Percentiles rank a stretch among this genome's conserved stretches.
phyloP scores from a whole-genome alignment of 1,140 invertebrate species.

The Sipha flava region DNA sequence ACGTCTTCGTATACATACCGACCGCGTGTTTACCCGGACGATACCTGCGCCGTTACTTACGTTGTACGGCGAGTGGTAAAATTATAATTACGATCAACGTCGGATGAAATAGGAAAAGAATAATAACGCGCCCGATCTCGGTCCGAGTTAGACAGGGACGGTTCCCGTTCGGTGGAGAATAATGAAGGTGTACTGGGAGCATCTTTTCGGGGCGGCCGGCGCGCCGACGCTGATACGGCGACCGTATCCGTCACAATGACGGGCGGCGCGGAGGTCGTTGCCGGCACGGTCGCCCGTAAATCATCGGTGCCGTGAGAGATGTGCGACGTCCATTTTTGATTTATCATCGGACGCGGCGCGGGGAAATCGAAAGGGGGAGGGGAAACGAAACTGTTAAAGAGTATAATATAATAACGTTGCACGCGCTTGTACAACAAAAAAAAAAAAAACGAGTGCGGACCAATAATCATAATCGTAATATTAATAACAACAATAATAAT shows the following conservation, averaged over 20 bases:
- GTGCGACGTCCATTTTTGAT: conserved; percentile 23
- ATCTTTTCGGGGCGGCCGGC: background rate
- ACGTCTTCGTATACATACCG: no score
- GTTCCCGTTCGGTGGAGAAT: no score
- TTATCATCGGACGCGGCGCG: background rate
- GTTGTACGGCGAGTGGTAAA: no score
- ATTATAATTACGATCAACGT: background rate
- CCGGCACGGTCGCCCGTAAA: conserved; percentile 4
- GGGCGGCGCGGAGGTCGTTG: background rate
- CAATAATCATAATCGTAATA: background rate
- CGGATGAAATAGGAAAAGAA: no score
- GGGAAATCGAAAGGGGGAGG: conserved; percentile 15
- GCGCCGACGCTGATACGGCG: background rate
- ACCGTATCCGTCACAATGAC: background rate
- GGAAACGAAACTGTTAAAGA: conserved; percentile 8
- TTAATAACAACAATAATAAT: background rate
- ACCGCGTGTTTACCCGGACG: no score
- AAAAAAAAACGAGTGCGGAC: background rate
- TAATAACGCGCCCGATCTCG: no score
- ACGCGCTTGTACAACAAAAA: background rate
- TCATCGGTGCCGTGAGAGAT: conserved; percentile 9
- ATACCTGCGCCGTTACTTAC: no score
- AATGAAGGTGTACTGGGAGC: no score
- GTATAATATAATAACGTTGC: background rate
- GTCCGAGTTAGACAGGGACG: no score